Base-by-base conservation (phyloP, 2,113 vertebrate genomes). In the Rallus limicola region DNA sequence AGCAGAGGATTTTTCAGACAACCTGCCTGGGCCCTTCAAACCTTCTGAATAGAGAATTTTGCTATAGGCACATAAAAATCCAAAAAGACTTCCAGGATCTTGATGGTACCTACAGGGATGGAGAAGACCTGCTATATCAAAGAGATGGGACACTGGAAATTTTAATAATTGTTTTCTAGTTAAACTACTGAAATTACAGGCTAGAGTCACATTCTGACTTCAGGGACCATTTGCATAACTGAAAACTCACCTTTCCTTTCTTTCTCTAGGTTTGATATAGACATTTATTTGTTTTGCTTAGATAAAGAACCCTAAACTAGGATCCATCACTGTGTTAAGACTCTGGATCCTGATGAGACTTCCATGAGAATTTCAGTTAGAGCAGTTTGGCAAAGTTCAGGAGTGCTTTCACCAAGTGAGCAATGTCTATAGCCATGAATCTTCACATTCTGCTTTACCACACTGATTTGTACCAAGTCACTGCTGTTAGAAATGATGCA, bases 21-120 rank as follows among this genome's bases (percentile, higher is more conserved):
- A 0, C 13, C 13, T 72, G 7, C 6, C 14, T 34, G n/a, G 8
- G 10, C 5, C 3, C 3, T 72, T 91, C 17, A 1, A 31, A 5
- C 40, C 21, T 29, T 34, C 28, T 31, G 12, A 80, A 64, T 0
- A 4, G 5, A 65, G 7, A 82, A 34, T 58, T 76, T 65, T 42
- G 13, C 29, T 33, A 9, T 0, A 53, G 33, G 29, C 16, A 44
- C 9, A 34, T 31, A 60, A 23, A 23, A 0, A 8, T 48, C 59
- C 52, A 52, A 18, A 14, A 55, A 48, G 21, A 33, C 65, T 81
- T 86, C 15, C 63, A 65, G 19, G 9, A 1, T 62, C 13, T 38
- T n/a, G 17, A 69, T 48, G 11, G 7, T 8, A 5, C 15, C 58
- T 72, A 40, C 20, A 69, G 24, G 2, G 25, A 13, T 7, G 23